Evolutionary conservation across 2,113 vertebrate species (phyloP).

Genomic region (Odontophorus gujanensis): DNA sequence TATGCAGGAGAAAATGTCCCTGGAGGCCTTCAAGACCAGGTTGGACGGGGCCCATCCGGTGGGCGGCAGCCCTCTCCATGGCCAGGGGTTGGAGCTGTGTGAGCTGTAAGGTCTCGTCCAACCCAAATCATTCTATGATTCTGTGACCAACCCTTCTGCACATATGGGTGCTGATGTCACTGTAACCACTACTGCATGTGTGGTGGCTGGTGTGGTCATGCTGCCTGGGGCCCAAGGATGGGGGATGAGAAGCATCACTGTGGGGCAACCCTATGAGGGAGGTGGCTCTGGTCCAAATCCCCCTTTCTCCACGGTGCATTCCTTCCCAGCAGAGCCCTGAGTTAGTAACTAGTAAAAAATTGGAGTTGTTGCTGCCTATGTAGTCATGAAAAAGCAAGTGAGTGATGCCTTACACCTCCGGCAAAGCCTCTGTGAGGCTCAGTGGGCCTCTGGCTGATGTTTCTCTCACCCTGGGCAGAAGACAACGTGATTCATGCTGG

Average conservation of each 20-base stretch:
- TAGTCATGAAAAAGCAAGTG: not conserved
- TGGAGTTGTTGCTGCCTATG: not conserved
- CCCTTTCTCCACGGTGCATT: not conserved
- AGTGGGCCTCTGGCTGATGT: not conserved
- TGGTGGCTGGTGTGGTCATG: rapidly evolving
- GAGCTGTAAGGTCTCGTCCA: not conserved
- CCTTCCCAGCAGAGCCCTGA: not conserved
- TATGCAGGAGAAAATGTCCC: not conserved
- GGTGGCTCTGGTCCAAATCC: not conserved
- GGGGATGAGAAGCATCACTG: not conserved
- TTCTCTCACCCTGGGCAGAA: not conserved
- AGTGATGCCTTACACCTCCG: not conserved
- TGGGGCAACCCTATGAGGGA: not conserved
- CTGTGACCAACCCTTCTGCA: not conserved
- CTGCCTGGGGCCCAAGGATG: rapidly evolving
- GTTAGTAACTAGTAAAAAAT: not conserved
- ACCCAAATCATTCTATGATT: not conserved
- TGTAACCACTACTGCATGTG: not conserved
- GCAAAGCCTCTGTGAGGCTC: not conserved
- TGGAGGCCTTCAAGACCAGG: not conserved
- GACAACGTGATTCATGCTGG: not conserved
- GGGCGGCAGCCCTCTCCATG: too few species aligned
- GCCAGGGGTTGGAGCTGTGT: not conserved
- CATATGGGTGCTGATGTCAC: not conserved
- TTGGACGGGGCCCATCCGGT: not conserved